Evolutionary conservation across 2,797 vertebrate genomes (phyloP).

Genomic region (Phalanger gymnotis): DNA sequence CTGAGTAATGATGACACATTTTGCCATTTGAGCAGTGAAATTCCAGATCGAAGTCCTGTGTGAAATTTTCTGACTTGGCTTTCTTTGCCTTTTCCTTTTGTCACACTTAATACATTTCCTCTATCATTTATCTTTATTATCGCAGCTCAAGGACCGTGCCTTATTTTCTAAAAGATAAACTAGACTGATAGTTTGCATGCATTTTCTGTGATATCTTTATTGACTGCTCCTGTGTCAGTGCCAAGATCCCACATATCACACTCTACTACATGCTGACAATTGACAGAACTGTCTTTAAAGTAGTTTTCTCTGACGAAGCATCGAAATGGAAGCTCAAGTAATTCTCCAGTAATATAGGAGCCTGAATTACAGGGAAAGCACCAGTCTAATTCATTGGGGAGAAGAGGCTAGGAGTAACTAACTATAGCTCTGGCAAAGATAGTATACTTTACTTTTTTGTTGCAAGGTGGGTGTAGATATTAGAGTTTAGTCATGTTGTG

Average conservation of each 20-base stretch:
- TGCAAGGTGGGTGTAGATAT: not conserved
- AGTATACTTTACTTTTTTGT: not conserved
- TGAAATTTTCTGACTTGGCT: slow-evolving; percentile 6
- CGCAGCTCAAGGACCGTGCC: not conserved
- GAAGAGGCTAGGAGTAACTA: not conserved
- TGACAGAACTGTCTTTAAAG: slow-evolving; percentile 28
- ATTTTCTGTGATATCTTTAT: slow-evolving; percentile 20
- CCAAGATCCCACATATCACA: not conserved
- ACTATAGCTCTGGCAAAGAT: not conserved
- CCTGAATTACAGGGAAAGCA: not conserved
- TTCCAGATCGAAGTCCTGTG: not conserved
- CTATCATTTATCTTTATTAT: slow-evolving; percentile 28
- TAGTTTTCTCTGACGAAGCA: not conserved
- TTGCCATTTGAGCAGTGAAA: not conserved
- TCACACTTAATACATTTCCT: not conserved
- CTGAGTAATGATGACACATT: not conserved
- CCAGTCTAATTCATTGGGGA: not conserved
- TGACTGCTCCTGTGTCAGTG: slow-evolving; percentile 27
- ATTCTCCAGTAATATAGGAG: not conserved
- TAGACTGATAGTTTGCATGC: slow-evolving; percentile 5
- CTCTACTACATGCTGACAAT: not conserved
- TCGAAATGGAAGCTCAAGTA: not conserved
- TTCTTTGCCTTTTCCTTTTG: slow-evolving; percentile 1
- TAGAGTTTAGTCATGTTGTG: not conserved
- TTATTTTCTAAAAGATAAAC: slow-evolving; percentile 22